A percentile compares a stretch with the other conserved stretches of the same genome.
Conservation (phyloP, 2,113 vertebrate species). For the Saimiri boliviensis region DNA sequence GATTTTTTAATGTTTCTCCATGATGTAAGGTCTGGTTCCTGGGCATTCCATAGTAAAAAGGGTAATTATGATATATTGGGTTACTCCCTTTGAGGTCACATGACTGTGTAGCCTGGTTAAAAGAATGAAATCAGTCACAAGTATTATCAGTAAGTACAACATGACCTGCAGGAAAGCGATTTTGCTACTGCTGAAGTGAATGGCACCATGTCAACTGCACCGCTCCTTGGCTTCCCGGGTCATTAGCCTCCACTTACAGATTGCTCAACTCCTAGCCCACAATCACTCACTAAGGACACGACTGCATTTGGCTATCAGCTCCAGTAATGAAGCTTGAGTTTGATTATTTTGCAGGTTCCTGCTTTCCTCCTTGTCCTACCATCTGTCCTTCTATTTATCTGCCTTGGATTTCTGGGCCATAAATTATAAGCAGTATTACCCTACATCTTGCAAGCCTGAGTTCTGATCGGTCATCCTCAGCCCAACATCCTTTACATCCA, state of each 20-base stretch:
- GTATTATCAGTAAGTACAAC: not conserved
- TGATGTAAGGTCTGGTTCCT: not conserved
- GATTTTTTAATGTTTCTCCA: not conserved
- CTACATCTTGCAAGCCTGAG: not conserved
- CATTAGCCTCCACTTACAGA: not conserved
- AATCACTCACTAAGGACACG: not conserved
- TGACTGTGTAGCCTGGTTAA: not conserved
- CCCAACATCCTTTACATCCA: not conserved
- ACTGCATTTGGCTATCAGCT: not conserved
- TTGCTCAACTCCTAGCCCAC: no score
- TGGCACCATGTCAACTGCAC: fast-evolving
- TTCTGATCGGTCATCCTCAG: not conserved
- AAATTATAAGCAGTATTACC: not conserved
- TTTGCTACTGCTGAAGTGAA: not conserved
- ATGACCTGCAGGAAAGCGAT: not conserved
- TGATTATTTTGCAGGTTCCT: not conserved
- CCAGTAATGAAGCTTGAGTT: not conserved
- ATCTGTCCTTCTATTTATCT: not conserved
- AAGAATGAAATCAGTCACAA: not conserved
- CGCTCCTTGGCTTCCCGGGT: not conserved
- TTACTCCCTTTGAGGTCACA: not conserved
- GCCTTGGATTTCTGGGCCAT: not conserved
- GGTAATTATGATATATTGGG: not conserved
- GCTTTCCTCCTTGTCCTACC: not conserved
- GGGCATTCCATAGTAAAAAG: not conserved